Evolutionary conservation across 2,797 vertebrate genomes (phyloP).

Genomic region (Xenops minutus): DNA sequence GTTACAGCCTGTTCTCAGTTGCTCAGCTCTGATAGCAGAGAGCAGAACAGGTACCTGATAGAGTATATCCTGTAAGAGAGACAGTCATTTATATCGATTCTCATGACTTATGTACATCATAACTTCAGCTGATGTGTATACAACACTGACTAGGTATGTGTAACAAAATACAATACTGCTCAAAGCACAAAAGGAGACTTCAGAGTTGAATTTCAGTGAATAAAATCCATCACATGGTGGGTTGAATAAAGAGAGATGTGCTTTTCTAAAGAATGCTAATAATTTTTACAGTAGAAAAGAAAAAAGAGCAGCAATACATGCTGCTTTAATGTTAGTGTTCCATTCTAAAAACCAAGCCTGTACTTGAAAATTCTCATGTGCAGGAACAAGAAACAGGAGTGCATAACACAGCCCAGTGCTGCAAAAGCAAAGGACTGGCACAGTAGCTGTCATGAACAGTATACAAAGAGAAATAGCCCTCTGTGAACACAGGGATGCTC

Average conservation of each 20-base stretch:
- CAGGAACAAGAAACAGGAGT: neutral
- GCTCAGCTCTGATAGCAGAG: neutral
- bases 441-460: neutral
- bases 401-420: neutral
- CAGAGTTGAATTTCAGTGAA: neutral
- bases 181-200: neutral
- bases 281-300: neutral
- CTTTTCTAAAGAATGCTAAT: neutral
- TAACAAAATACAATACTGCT: neutral
- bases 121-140: neutral
- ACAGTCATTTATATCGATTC: neutral
- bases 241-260: neutral
- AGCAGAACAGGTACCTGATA: neutral
- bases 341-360: neutral
- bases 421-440: neutral
- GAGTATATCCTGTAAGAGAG: neutral
- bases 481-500: neutral
- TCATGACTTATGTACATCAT: neutral
- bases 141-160: neutral
- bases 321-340: neutral
- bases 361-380: neutral
- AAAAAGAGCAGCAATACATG: accelerated
- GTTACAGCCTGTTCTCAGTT: neutral
- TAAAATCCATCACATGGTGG: neutral
- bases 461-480: neutral